Conservation (phyloP, 2,113 vertebrate genomes). For the Stercorarius parasiticus region DNA sequence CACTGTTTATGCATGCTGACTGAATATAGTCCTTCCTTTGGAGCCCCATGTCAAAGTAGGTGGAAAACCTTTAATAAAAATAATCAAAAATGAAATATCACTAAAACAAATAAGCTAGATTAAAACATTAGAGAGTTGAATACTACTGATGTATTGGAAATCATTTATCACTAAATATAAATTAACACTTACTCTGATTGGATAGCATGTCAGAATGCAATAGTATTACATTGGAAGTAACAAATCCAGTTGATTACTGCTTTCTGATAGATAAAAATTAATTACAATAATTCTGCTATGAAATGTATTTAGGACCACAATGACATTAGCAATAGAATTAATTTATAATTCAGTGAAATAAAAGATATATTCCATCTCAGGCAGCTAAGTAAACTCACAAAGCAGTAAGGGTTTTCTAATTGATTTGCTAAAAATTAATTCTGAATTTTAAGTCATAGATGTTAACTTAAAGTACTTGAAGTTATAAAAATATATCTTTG, state of each 20-base stretch:
- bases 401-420: background rate
- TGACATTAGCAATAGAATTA: background rate
- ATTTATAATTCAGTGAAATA: background rate
- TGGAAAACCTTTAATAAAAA: background rate
- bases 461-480: background rate
- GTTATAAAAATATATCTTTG: background rate
- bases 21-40: background rate
- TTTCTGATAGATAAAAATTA: background rate
- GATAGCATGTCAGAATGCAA: background rate
- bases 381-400: background rate
- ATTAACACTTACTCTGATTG: background rate
- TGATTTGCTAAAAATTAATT: background rate
- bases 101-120: background rate
- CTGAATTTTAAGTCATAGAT: background rate
- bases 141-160: background rate
- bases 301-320: background rate
- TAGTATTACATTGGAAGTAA: background rate
- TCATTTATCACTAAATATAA: background rate
- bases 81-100: background rate
- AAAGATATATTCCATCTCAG: background rate
- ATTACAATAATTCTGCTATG: background rate
- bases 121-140: background rate
- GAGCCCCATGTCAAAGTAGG: background rate
- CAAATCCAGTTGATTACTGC: background rate
- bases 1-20: background rate